A percentile compares a stretch with the other conserved stretches of the same genome.
phyloP scores from a whole-genome alignment of 2,888 invertebrate genomes.

The Drosophila neutralis region DNA sequence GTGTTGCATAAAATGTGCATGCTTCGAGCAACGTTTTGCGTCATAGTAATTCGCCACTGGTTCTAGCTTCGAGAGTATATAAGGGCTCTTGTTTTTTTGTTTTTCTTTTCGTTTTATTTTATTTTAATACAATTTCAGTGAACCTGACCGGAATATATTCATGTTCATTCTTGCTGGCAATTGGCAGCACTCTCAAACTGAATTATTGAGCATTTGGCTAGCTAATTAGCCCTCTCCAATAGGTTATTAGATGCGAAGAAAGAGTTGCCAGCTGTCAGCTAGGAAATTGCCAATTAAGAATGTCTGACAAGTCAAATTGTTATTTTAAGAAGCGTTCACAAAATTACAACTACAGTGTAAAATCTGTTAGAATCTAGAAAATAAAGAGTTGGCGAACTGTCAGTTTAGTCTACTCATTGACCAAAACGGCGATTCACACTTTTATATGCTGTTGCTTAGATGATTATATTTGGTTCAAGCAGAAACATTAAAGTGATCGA shows the following conservation, averaged over 20 bases:
- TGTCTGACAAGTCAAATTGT: neutral
- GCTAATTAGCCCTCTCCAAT: conserved; percentile 37
- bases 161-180: conserved; percentile 1
- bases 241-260: conserved; percentile 6
- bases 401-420: neutral
- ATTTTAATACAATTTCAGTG: conserved; percentile 2
- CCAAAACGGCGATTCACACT: neutral
- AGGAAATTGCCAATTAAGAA: conserved; percentile 8
- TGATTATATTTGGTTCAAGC: neutral
- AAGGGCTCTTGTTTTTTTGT: neutral
- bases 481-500: neutral
- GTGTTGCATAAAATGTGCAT: no score
- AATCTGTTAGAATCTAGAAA: neutral
- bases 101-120: neutral
- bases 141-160: conserved; percentile 21
- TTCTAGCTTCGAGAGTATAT: no score
- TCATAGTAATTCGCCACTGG: no score
- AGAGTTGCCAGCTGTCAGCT: conserved; percentile 1
- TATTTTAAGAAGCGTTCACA: neutral
- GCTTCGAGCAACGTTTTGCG: no score
- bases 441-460: neutral
- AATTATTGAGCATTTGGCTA: conserved; percentile 48
- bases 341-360: neutral
- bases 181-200: conserved; percentile 14
- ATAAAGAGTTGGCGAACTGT: neutral